Evolutionary conservation across 1,140 invertebrate genomes (phyloP), one percentile per base, ranked within the genome.

Genomic region (Littorina saxatilis): DNA sequence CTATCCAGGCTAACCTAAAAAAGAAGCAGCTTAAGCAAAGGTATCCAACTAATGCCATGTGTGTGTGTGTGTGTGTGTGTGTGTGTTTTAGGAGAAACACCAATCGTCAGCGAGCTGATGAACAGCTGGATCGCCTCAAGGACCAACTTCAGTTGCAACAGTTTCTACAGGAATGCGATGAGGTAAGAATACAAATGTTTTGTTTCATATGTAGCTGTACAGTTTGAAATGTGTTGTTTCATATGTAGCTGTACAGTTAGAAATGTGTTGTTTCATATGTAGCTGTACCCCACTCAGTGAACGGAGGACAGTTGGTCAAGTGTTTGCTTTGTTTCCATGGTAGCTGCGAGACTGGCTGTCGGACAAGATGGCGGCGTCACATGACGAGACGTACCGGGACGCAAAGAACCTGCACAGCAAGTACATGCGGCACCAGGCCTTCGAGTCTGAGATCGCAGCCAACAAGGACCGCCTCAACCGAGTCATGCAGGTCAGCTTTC

Each of bases 361-460:
- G 90, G 98, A 99, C 92, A 99, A 99, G 94, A 98, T 98, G 90
- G 98, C 99, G 83, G 98, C 97, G 77, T 98, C 99, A 2, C 98
- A 99, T 91, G 99, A 99, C 93, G 99, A 99, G 89, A 99, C 98
- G 0, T 99, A 99, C 86, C 97, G 88, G 97, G 97, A 93, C 88
- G 98, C 98, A 4, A 99, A 99, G 92, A 99, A 99, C 9, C 97
- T 99, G 23, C 99, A 99, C 91, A 99, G 98, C 86, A 99, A 99
- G 92, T 99, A 99, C 96, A 99, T 98, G 5, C 94, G 99, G 52
- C 99, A 99, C 94, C 98, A 99, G 93, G 99, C 99, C 0, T 99
- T 99, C 93, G 98, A 99, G 93, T 97, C 98, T 0, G 99, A 99
- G 94, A 98, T 99, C 85, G 97, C 96, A 0, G 97, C 99, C 40